Evolutionary conservation across 2,113 vertebrate species (phyloP).

Genomic region (Myotis lucifugus): DNA sequence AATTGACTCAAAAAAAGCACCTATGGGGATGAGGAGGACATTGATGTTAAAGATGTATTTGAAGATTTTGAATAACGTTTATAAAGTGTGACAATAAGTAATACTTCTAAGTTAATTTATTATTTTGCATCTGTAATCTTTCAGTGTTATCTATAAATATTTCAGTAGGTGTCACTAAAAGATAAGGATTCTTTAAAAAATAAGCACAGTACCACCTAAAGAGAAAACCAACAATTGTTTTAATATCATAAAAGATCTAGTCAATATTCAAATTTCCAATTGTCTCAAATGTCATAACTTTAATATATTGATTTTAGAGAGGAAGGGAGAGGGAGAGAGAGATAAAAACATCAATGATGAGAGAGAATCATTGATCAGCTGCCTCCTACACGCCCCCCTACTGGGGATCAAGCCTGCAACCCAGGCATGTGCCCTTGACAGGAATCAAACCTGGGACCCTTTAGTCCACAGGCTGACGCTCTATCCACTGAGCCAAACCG

Average conservation of each 20-base stretch:
- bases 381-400: no score
- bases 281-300: not conserved
- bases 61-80: not conserved
- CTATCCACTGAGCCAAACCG: no score
- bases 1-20: not conserved
- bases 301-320: no score
- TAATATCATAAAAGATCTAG: not conserved
- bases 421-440: no score
- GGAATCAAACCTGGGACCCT: no score
- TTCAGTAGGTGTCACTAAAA: not conserved
- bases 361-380: no score
- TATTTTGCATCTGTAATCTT: not conserved
- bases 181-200: not conserved
- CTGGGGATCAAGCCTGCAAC: no score
- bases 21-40: not conserved
- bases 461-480: no score
- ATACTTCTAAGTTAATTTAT: not conserved
- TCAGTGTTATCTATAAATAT: slow-evolving; percentile 17
- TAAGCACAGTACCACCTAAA: not conserved
- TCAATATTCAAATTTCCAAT: not conserved
- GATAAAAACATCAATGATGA: no score
- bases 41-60: not conserved
- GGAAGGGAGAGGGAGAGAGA: no score
- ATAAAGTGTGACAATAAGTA: slow-evolving; percentile 6
- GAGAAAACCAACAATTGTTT: not conserved